Conservation (phyloP, 2,888 invertebrate species). For the Catocala fraxini region DNA sequence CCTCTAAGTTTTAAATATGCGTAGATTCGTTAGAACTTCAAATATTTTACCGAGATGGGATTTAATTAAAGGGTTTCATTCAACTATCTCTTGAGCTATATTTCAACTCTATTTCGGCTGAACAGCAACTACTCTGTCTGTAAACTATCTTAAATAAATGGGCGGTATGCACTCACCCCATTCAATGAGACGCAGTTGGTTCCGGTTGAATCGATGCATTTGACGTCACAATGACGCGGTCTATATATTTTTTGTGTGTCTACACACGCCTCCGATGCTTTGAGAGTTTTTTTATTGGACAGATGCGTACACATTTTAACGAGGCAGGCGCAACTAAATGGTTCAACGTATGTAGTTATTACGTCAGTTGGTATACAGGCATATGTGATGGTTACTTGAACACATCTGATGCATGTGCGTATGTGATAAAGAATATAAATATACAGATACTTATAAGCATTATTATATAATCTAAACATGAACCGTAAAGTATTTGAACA, state of each 20-base stretch:
- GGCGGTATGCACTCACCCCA: constrained; percentile 28
- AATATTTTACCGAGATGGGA: constrained; percentile 28
- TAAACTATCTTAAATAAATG: constrained; percentile 15
- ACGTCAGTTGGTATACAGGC: neutral
- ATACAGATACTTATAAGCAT: neutral
- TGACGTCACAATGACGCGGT: constrained; percentile 59
- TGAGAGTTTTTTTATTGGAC: constrained; percentile 24
- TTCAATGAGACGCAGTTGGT: constrained; percentile 32
- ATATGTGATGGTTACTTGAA: neutral
- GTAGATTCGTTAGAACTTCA: constrained; percentile 22
- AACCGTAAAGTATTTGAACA: neutral
- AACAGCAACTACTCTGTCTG: constrained; percentile 1
- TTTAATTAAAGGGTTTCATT: constrained; percentile 24
- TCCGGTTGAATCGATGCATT: constrained; percentile 52
- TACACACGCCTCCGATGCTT: constrained; percentile 19
- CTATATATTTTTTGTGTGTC: constrained; percentile 28
- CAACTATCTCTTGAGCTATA: too few relatives aligned
- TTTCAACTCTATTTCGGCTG: too few relatives aligned
- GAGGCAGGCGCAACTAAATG: constrained; percentile 4
- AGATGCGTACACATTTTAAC: constrained; percentile 15
- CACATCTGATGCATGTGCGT: constrained; percentile 1
- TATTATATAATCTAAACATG: neutral
- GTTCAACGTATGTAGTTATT: neutral
- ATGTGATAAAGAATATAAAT: neutral
- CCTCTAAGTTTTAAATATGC: constrained; percentile 2